Evolutionary conservation across 2,888 invertebrate genomes (phyloP).

Genomic region (Rosalia funebris): DNA sequence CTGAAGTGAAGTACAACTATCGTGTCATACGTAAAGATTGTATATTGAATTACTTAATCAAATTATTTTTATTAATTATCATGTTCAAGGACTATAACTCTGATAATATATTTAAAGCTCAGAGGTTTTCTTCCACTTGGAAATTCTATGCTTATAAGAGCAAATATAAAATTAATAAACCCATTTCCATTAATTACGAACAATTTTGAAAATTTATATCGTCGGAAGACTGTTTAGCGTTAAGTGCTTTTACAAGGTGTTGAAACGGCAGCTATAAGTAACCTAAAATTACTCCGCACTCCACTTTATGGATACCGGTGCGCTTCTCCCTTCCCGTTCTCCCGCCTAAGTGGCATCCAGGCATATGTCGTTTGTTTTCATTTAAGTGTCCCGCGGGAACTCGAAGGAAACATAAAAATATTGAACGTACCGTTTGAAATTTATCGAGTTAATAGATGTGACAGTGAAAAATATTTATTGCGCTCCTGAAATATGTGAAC

Average conservation of each 20-base stretch:
- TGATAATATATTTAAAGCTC: no score
- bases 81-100: no score
- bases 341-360: conserved; percentile 20
- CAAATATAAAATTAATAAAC: conserved; percentile 38
- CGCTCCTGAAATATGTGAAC: conserved; percentile 36
- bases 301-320: conserved; percentile 8
- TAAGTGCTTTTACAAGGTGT: conserved; percentile 43
- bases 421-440: conserved; percentile 40
- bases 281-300: conserved; percentile 30
- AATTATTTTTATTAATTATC: no score
- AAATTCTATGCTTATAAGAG: neutral
- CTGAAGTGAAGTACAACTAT: no score
- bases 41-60: no score
- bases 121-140: no score
- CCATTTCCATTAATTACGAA: conserved; percentile 40
- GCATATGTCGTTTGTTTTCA: conserved; percentile 56
- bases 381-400: conserved; percentile 54
- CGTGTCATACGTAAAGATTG: no score
- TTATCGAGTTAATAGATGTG: conserved; percentile 44
- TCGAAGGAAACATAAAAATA: conserved; percentile 49
- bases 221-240: conserved; percentile 38
- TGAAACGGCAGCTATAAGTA: conserved; percentile 33
- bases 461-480: conserved; percentile 39
- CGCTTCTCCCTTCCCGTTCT: conserved; percentile 12
- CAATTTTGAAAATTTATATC: conserved; percentile 41